phyloP scores from a whole-genome alignment of 2,797 vertebrate genomes.

The Triplophysa yarkandensis region DNA sequence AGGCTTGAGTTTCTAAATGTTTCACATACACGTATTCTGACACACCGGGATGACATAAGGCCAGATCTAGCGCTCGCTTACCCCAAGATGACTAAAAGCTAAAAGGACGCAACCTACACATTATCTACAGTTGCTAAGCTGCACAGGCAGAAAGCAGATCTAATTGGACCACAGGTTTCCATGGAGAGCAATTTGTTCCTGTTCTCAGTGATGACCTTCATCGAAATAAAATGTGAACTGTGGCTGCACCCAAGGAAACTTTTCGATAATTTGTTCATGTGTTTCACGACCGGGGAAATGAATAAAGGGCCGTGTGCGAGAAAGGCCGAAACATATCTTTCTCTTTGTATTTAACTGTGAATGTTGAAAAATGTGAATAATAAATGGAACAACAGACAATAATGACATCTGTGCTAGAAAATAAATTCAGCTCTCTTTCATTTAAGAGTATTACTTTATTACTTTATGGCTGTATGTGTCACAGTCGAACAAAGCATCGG shows the following conservation, averaged over 20 bases:
- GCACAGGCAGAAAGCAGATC: constrained; percentile 49
- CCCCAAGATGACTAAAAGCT: constrained; percentile 37
- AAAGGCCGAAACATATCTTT: constrained; percentile 7
- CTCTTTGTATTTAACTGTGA: constrained; percentile 17
- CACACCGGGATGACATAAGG: constrained; percentile 2
- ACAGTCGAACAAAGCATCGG: too few species aligned
- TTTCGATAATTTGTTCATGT: constrained; percentile 52
- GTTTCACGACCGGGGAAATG: constrained; percentile 33
- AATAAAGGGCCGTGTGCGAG: constrained; percentile 12
- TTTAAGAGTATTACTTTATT: not conserved
- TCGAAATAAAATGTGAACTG: constrained; percentile 54
- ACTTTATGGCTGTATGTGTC: not conserved
- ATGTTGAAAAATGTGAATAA: constrained; percentile 13
- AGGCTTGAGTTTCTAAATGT: too few species aligned
- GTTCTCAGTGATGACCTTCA: constrained; percentile 44
- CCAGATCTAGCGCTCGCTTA: constrained; percentile 27
- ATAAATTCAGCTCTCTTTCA: not conserved
- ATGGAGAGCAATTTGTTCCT: constrained; percentile 60
- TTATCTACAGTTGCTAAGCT: constrained; percentile 54
- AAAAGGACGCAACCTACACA: constrained; percentile 49
- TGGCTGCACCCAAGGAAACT: constrained; percentile 51
- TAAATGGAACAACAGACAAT: not conserved
- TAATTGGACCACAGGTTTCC: constrained; percentile 61
- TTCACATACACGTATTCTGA: constrained; percentile 13
- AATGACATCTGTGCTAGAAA: constrained; percentile 1